Conservation (phyloP, 2,113 vertebrate genomes). For the Lagopus muta region DNA sequence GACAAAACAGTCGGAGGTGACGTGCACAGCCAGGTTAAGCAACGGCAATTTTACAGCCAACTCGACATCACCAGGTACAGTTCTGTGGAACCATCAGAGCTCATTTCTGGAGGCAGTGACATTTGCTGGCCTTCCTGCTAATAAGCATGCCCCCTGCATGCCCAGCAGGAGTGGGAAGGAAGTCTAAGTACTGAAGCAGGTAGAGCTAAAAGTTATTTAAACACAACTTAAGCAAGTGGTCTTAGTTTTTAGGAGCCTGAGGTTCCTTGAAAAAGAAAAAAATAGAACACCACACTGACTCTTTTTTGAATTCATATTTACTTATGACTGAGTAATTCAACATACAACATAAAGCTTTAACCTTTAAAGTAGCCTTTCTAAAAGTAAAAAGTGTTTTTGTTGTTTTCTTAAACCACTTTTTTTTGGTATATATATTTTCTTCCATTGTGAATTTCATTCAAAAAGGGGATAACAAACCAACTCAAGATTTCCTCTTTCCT, state of each 20-base stretch:
- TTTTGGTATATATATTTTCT: not conserved
- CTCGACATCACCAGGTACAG: not conserved
- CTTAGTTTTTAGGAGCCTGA: not conserved
- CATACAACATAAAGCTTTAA: not conserved
- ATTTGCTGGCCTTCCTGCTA: not conserved
- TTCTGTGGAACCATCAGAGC: not conserved
- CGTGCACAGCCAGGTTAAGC: rapidly evolving
- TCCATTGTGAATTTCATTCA: not conserved
- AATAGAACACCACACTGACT: not conserved
- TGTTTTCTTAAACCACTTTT: not conserved
- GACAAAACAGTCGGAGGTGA: not conserved
- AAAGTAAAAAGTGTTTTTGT: not conserved
- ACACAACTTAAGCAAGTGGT: not conserved
- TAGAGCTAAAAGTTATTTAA: not conserved
- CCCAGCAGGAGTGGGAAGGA: not conserved
- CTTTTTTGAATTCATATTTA: not conserved
- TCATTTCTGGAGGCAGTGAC: not conserved
- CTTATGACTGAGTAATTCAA: not conserved
- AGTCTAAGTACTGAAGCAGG: not conserved
- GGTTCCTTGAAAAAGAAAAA: not conserved
- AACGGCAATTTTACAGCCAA: rapidly evolving
- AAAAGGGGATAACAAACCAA: not conserved
- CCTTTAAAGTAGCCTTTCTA: not conserved
- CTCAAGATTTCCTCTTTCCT: not conserved
- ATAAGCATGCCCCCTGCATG: not conserved